Evolutionary conservation across 1,140 invertebrate species (phyloP).

Genomic region (Nixonia krombeini): DNA sequence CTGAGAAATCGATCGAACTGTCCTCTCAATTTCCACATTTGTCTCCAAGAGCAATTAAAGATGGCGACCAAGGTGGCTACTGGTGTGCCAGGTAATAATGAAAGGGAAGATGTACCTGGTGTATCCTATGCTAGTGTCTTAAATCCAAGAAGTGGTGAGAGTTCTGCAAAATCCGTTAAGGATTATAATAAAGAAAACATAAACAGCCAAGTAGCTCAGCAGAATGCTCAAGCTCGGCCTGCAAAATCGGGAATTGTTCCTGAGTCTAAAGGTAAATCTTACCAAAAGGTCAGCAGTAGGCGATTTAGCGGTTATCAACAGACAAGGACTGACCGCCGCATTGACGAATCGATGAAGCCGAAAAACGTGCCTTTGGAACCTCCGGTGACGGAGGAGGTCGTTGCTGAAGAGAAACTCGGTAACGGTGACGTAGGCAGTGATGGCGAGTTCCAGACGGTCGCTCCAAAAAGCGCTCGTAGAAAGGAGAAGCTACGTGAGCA

Average conservation of each 20-base stretch:
- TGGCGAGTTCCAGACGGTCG: slow-evolving; percentile 67
- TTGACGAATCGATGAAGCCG: slow-evolving; percentile 4
- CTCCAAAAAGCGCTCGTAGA: slow-evolving; percentile 64
- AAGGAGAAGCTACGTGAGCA: slow-evolving; percentile 64
- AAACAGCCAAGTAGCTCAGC: slow-evolving; percentile 32
- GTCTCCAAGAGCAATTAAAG: slow-evolving; percentile 20
- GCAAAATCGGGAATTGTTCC: slow-evolving; percentile 18
- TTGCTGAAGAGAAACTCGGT: slow-evolving; percentile 33
- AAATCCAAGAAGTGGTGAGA: slow-evolving; percentile 60
- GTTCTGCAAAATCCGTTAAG: slow-evolving; percentile 34
- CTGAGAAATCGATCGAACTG: slow-evolving; percentile 6
- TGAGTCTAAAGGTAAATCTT: slow-evolving; percentile 39
- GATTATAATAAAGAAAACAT: slow-evolving; percentile 73
- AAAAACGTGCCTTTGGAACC: no score
- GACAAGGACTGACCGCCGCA: slow-evolving; percentile 3
- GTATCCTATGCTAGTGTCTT: slow-evolving; percentile 72
- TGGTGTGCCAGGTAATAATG: slow-evolving; percentile 46
- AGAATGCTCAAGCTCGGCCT: no score
- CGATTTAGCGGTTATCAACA: slow-evolving; percentile 12
- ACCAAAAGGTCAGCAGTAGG: slow-evolving; percentile 33
- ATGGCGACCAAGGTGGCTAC: slow-evolving; percentile 65
- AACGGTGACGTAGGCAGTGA: slow-evolving; percentile 59
- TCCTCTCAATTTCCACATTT: slow-evolving; percentile 1
- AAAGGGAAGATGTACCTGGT: slow-evolving; percentile 53
- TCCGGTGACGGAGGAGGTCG: not conserved